Base-by-base conservation (phyloP, 1,140 invertebrate genomes). In the Nephila pilipes region DNA sequence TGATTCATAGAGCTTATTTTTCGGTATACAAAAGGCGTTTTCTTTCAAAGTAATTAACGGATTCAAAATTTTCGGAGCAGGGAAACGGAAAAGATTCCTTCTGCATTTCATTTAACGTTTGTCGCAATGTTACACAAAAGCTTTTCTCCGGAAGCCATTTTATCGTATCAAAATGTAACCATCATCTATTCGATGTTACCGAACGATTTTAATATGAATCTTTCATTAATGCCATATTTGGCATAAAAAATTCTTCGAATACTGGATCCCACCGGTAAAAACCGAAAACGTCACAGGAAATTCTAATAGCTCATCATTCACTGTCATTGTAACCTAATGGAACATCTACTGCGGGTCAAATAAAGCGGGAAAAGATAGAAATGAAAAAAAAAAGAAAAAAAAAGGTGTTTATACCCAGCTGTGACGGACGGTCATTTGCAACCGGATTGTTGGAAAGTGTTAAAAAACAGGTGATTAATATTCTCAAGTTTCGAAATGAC, bases 391-490 rank as follows among this genome's bases (percentile, higher is more conserved):
- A 10, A 69, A 25, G 16, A 18, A 69, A 69, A 75, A 75, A 75
- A 75, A 36, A 75, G 29, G 69, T 75, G 69, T 75, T 75, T 75
- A 75, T 75, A 1, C 80, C 80, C 38, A 54, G 36, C 38, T 55
- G 80, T 81, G 80, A 10, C 22, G 85, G 32, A 29, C 60, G 60
- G 22, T 85, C 55, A 58, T 57, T 57, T 57, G 55, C 55, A 32
- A 36, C 83, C 55, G 55, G 54, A 85, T 57, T 29, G 58, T 60
- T 69, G 60, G 85, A 87, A 87, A 87, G 85, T 87, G 85, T 87
- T 87, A 65, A 65, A 85, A 65, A 87, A 87, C 55, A 65, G 57
- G 36, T 60, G 85, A 87, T 87, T 87, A 87, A 87, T 87, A 60
- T 36, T 38, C 85, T 85, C 83, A 85, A 85, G 85, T 87, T 87